Evolutionary conservation across 2,888 invertebrate species (phyloP).

Genomic region (Ichneumon xanthorius): DNA sequence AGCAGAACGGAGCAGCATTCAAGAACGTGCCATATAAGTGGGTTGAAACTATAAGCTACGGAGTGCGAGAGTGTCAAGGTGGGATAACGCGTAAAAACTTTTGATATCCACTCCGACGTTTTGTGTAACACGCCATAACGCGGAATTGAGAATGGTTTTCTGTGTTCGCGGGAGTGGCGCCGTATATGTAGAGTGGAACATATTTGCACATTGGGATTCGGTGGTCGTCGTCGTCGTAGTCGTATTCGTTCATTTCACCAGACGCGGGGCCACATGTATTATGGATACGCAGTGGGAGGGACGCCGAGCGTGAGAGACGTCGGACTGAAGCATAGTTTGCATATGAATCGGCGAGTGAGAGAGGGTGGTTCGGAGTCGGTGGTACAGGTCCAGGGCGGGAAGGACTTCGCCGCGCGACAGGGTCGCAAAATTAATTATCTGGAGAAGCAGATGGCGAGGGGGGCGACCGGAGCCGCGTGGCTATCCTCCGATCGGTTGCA

Average conservation of each 20-base stretch:
- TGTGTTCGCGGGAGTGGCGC: neutral
- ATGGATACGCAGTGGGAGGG: slow-evolving; percentile 42
- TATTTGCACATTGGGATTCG: slow-evolving; percentile 57
- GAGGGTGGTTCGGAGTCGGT: slow-evolving; percentile 32
- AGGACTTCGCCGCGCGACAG: slow-evolving; percentile 40
- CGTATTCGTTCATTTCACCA: slow-evolving; percentile 46
- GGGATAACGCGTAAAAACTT: neutral
- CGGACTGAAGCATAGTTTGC: slow-evolving; percentile 47
- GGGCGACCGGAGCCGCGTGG: slow-evolving; percentile 17
- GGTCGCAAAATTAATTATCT: slow-evolving; percentile 55
- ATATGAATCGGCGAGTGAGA: slow-evolving; percentile 47
- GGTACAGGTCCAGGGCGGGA: slow-evolving; percentile 31
- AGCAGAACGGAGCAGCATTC: too few relatives aligned
- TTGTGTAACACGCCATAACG: neutral
- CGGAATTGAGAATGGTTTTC: slow-evolving; percentile 28
- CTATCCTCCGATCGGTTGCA: slow-evolving; percentile 33
- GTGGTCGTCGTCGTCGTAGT: slow-evolving; percentile 22
- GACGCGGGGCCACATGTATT: slow-evolving; percentile 44
- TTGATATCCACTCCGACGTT: neutral
- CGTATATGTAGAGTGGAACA: slow-evolving; percentile 3
- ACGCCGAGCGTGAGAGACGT: slow-evolving; percentile 29
- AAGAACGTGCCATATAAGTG: neutral
- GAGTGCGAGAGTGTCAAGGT: neutral
- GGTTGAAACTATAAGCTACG: neutral
- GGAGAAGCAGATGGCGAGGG: slow-evolving; percentile 41